A percentile compares a stretch with the other conserved stretches of the same genome.
These are phyloP conservation scores for Narcine bancroftii DNA, from an alignment of 2,113 vertebrate species.

Conservation along the genomic window DNA sequence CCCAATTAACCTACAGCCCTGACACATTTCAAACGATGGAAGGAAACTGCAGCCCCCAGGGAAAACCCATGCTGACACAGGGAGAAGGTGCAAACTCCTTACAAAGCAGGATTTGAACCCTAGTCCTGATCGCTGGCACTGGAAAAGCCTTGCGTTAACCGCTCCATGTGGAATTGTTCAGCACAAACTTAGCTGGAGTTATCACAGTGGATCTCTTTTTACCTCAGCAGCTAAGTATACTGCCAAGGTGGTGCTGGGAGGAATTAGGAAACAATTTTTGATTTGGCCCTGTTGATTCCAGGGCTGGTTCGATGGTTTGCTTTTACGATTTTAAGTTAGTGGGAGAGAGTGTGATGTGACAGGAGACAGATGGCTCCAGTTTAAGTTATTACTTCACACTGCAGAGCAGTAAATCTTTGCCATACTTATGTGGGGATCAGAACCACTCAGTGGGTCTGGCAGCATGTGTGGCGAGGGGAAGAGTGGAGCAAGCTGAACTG, in stretches of 20 bases:
- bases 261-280: not conserved
- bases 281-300: not conserved
- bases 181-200: not conserved
- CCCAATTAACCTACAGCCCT: too few species aligned
- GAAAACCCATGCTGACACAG: too few species aligned
- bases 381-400: not conserved
- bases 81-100: too few species aligned
- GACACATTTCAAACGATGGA: too few species aligned
- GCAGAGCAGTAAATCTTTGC: not conserved
- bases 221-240: not conserved
- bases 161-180: too few species aligned
- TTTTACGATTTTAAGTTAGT: not conserved
- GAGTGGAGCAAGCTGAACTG: not conserved
- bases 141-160: too few species aligned
- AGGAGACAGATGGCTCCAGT: not conserved
- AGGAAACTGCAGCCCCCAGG: too few species aligned
- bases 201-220: not conserved
- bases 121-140: too few species aligned
- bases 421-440: not conserved
- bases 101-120: too few species aligned
- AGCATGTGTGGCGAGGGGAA: not conserved
- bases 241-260: not conserved
- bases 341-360: not conserved
- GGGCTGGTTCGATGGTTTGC: not conserved
- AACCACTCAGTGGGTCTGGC: not conserved